Evolutionary conservation across 2,888 invertebrate genomes (phyloP).

Genomic region (Patella caerulea): DNA sequence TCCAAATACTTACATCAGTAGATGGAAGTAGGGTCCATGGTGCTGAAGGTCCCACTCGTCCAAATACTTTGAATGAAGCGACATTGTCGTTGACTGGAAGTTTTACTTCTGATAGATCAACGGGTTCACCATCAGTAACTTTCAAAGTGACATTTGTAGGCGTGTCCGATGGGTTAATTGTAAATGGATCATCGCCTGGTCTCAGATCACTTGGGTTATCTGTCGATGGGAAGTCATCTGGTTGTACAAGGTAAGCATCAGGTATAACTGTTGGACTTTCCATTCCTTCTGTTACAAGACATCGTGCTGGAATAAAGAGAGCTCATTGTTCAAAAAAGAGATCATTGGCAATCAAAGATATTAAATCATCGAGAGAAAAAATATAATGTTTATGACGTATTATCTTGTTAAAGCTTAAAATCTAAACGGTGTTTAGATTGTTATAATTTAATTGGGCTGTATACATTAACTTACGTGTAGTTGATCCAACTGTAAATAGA

Average conservation of each 20-base stretch:
- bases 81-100: neutral
- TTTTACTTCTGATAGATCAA: neutral
- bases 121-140: neutral
- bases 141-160: neutral
- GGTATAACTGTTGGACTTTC: conserved; percentile 5
- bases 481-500: too few species aligned
- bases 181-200: conserved; percentile 4
- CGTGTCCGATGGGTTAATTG: neutral
- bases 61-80: neutral
- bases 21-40: too few species aligned
- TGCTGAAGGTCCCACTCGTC: too few species aligned
- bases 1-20: too few species aligned
- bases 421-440: too few species aligned
- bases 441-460: too few species aligned
- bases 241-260: neutral
- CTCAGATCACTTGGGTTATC: neutral
- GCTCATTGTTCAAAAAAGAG: too few species aligned
- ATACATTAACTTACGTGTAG: too few species aligned
- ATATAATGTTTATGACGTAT: too few species aligned
- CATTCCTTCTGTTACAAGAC: neutral
- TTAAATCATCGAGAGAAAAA: too few species aligned
- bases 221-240: neutral
- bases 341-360: too few species aligned
- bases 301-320: neutral
- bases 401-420: too few species aligned